phyloP scores from a whole-genome alignment of 2,888 invertebrate genomes.

The Asteroscopus sphinx region DNA sequence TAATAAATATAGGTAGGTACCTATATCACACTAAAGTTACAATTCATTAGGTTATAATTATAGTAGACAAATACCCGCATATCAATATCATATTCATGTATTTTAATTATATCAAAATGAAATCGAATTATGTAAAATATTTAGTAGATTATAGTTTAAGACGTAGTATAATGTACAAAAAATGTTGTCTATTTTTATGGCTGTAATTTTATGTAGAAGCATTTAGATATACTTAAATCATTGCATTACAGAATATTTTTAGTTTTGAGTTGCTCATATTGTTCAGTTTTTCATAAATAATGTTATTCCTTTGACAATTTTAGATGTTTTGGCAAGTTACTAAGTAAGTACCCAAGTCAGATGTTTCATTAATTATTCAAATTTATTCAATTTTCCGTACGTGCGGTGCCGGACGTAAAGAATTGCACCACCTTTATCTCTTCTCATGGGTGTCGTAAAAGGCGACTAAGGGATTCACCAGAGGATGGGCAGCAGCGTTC shows the following conservation, averaged over 20 bases:
- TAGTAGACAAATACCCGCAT: slow-evolving; percentile 71
- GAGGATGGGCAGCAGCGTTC: no score
- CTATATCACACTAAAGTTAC: slow-evolving; percentile 29
- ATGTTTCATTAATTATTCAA: no score
- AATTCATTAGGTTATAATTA: slow-evolving; percentile 45
- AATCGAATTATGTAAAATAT: slow-evolving; percentile 63
- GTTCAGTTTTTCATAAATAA: not conserved
- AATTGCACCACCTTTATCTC: no score
- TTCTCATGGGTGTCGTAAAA: no score
- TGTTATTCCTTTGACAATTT: no score
- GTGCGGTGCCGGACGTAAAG: no score
- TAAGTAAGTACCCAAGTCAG: no score
- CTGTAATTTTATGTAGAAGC: slow-evolving; percentile 54
- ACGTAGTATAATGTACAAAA: slow-evolving; percentile 59
- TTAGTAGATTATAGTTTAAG: slow-evolving; percentile 47
- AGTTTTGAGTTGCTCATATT: not conserved
- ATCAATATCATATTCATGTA: slow-evolving; percentile 64
- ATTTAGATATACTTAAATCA: slow-evolving; percentile 31
- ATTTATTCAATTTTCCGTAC: no score
- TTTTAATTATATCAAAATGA: slow-evolving; percentile 45
- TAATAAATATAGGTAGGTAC: slow-evolving; percentile 14
- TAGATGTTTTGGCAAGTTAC: not conserved
- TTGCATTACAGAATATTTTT: slow-evolving; percentile 13
- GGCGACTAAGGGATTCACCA: no score
- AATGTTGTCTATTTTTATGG: slow-evolving; percentile 68